These are phyloP conservation scores for Lemur catta DNA, from an alignment of 2,797 vertebrate species.

Conservation along the genomic window DNA sequence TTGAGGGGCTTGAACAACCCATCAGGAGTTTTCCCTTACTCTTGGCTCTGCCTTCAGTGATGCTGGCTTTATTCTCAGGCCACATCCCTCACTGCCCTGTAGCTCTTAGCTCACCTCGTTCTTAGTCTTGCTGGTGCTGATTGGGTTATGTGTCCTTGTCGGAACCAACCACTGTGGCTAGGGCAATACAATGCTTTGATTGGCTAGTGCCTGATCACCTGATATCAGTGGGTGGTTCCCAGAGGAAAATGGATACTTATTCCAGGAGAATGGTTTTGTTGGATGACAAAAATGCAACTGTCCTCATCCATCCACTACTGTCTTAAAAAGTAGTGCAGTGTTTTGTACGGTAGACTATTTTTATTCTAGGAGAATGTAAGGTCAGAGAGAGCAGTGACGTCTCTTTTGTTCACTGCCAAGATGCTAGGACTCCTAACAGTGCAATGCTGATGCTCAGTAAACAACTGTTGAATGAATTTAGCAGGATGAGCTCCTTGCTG, in stretches of 20 bases:
- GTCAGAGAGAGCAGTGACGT: not conserved
- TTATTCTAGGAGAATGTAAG: not conserved
- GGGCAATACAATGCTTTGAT: not conserved
- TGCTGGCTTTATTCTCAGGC: not conserved
- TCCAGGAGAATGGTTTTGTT: not conserved
- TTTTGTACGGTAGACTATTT: not conserved
- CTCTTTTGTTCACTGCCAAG: not conserved
- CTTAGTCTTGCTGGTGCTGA: not conserved
- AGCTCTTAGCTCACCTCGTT: not conserved
- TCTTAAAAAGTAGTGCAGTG: not conserved
- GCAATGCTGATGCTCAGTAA: not conserved
- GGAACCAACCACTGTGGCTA: not conserved
- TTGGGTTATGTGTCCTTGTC: not conserved
- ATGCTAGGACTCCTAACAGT: not conserved
- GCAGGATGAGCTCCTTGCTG: not conserved
- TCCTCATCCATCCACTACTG: not conserved
- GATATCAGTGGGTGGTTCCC: not conserved
- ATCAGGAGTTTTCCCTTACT: not conserved
- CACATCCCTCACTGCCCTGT: accelerated
- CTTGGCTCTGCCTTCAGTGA: not conserved
- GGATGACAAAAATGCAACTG: not conserved
- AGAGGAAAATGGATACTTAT: not conserved
- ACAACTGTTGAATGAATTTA: not conserved
- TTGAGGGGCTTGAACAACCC: not conserved
- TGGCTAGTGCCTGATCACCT: not conserved